Evolutionary conservation across 2,113 vertebrate genomes (phyloP).

Genomic region (Elgaria multicarinata): DNA sequence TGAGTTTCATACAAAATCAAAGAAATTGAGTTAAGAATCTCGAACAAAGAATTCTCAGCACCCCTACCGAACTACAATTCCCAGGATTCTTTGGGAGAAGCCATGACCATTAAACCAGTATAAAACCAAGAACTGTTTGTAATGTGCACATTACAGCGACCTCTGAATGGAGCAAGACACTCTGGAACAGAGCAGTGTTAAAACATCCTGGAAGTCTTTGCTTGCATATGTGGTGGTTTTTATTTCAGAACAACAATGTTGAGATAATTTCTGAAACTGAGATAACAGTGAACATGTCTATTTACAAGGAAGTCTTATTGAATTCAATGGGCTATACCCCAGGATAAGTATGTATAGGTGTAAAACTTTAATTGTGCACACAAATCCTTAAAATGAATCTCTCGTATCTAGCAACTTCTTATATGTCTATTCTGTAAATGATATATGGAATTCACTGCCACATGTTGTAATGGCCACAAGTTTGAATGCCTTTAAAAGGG

Average conservation of each 20-base stretch:
- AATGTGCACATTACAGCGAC: not conserved
- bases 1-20: not conserved
- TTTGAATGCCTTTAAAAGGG: not conserved
- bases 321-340: not conserved
- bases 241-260: not conserved
- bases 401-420: conserved; percentile 42
- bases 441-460: not conserved
- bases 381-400: not conserved
- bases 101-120: not conserved
- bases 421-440: conserved; percentile 20
- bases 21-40: not conserved
- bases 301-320: not conserved
- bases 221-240: not conserved
- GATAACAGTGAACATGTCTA: not conserved
- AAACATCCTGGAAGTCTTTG: not conserved
- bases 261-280: not conserved
- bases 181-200: not conserved
- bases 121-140: not conserved
- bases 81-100: not conserved
- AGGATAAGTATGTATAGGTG: too few species aligned
- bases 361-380: not conserved
- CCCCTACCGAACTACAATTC: not conserved
- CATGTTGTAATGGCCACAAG: not conserved
- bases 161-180: not conserved
- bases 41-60: not conserved